Evolutionary conservation across 2,888 invertebrate species (phyloP), one percentile per base, ranked within the genome.

Genomic region (Rhagonycha fulva): DNA sequence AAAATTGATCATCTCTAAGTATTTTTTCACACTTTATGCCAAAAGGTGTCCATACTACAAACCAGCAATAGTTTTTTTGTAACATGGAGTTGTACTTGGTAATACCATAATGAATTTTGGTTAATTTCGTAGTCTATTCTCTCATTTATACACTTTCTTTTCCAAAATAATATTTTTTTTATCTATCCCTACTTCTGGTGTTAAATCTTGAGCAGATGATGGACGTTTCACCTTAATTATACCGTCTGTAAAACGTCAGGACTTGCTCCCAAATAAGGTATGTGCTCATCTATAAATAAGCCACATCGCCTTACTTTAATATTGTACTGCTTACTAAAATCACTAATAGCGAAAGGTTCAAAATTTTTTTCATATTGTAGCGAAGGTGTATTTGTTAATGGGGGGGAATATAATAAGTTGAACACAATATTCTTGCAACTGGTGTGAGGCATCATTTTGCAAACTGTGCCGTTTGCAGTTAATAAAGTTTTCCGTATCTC

Each of bases 41-140:
- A 9, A 14, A 11, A 12, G 71, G 71, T 9, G 71, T 71, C 71
- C 71, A 71, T 30, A 71, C 4, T 9, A 26, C 32, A 71, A 71
- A 32, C n/a, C 30, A n/a, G 24, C 71, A 63, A 32, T 71, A 63
- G 28, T 9, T 19, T 9, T n/a, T 30, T 14, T 19, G 71, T 71
- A 30, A 62, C 19, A 19, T 19, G 32, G 14, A 71, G 32, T 71
- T 63, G 63, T 32, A 71, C 32, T 23, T 47, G 66, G 9, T 47
- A 71, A n/a, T 32, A 71, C 23, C 66, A 63, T 47, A 66, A n/a
- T 32, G 63, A 32, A 26, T 26, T 70, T 26, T 14, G 9, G 4
- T 70, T 70, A 14, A 70, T 28, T 11, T 9, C n/a, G 3, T 62
- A 9, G 3, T 62, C n/a, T 7, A 26, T 67, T 5, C 14, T 67